Percentiles rank a stretch among this genome's conserved stretches.
Evolutionary conservation across 2,888 invertebrate genomes (phyloP).

Genomic region (Drosophila putrida): DNA sequence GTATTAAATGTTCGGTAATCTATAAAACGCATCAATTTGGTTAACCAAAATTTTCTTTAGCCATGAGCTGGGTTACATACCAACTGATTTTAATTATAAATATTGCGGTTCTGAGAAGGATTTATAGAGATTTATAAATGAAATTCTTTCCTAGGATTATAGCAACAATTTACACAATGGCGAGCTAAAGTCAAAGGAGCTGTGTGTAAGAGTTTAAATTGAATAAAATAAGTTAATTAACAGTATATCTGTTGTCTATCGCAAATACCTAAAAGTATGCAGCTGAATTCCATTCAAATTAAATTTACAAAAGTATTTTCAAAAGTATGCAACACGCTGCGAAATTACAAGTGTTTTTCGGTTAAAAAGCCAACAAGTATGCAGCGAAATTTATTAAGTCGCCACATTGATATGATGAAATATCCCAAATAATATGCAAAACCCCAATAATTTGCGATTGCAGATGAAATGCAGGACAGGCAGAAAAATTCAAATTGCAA

Average conservation of each 20-base stretch:
- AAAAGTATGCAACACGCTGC: constrained; percentile 22
- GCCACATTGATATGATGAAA: constrained; percentile 6
- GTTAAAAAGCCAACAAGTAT: constrained; percentile 1
- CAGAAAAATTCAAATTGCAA: constrained; percentile 10
- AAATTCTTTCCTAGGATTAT: background rate
- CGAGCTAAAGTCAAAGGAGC: background rate
- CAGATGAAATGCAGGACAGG: constrained; percentile 10
- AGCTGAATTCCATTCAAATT: constrained; percentile 18
- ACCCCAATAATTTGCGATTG: background rate
- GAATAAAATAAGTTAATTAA: constrained; percentile 24
- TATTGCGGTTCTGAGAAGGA: constrained; percentile 8
- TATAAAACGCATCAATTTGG: background rate
- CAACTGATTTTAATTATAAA: background rate
- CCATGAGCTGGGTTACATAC: background rate
- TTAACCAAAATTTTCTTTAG: background rate
- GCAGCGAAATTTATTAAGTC: constrained; percentile 9
- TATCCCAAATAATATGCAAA: constrained; percentile 1
- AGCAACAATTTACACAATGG: background rate
- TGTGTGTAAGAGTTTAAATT: background rate
- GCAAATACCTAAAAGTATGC: constrained; percentile 11
- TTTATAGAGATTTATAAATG: background rate
- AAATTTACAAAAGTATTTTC: constrained; percentile 15
- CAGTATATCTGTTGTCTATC: constrained; percentile 21
- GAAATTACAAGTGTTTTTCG: constrained; percentile 3
- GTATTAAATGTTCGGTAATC: background rate